Conservation (phyloP, 2,113 vertebrate species). For the Hystrix cristata region DNA sequence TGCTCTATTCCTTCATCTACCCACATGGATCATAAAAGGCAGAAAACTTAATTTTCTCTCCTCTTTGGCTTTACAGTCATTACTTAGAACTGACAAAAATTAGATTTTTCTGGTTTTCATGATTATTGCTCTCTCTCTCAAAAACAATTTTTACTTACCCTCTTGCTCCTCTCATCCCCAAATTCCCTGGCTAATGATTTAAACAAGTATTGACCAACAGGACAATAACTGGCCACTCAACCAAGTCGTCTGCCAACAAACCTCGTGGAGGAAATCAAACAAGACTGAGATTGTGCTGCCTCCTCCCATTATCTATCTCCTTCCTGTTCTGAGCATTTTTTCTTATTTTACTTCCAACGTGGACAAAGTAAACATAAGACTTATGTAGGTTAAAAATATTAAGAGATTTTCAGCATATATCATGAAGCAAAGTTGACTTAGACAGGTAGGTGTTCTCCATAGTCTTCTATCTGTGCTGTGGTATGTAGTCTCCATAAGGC, state of each 20-base stretch:
- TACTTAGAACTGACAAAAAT: neutral
- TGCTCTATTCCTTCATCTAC: neutral
- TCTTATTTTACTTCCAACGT: neutral
- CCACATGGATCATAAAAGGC: neutral
- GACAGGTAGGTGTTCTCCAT: neutral
- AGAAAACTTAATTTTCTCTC: neutral
- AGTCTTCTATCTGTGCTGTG: neutral
- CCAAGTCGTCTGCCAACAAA: neutral
- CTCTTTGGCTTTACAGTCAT: slow-evolving; percentile 12
- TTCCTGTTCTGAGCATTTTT: neutral
- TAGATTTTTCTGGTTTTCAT: slow-evolving; percentile 21
- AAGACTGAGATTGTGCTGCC: neutral
- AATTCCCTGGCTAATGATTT: neutral
- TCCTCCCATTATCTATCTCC: neutral
- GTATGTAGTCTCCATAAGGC: neutral
- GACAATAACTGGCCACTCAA: neutral
- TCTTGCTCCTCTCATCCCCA: neutral
- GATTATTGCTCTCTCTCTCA: neutral
- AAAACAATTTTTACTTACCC: neutral
- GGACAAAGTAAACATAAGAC: neutral
- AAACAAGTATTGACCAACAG: slow-evolving; percentile 2
- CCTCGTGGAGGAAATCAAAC: neutral
- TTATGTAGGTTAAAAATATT: neutral
- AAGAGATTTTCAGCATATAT: neutral
- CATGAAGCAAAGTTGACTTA: neutral